Base-by-base conservation (phyloP, 2,888 invertebrate species). In the Zele albiditarsus region DNA sequence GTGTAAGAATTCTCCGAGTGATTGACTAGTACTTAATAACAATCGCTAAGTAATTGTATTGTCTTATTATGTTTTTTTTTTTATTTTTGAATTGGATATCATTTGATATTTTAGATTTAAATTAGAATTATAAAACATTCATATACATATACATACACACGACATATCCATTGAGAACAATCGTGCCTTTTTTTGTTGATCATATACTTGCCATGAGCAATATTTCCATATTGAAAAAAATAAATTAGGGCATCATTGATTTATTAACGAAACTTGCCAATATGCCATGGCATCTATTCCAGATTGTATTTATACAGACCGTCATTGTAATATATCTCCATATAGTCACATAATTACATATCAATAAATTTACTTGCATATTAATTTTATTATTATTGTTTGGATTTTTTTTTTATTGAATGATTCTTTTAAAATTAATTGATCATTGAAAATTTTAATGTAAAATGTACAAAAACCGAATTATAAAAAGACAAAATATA, bases 221-320 rank as follows among this genome's bases (percentile, higher is more conserved):
- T 5, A 53, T n/a, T 6, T 53, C 8, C n/a, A n/a, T 71, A 25
- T 31, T 71, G n/a, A 63, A 31, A 27, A 20, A 71, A 46, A 67
- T 38, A 77, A 76, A 71, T 81, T 78, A 78, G 77, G 73, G 71
- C 74, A 77, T 73, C 73, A 65, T 79, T 78, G 77, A 80, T 81
- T 82, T 79, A 81, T 78, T 27, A 82, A 79, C 80, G 79, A 80
- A 82, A 84, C 83, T 84, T 83, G 82, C 82, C 82, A 76, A n/a
- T 2, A 53, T 72, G 62, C 70, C 72, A 74, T 62, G 82, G 74
- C 78, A 73, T 74, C 76, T 71, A 58, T 74, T 74, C 73, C 76
- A 79, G 71, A 75, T 69, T 33, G n/a, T 53, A 66, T 70, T 38
- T 70, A 33, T 42, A 70, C 70, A 58, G 25, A 66, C 73, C 78